phyloP scores from a whole-genome alignment of 2,113 vertebrate genomes.

The Haemorhous mexicanus region DNA sequence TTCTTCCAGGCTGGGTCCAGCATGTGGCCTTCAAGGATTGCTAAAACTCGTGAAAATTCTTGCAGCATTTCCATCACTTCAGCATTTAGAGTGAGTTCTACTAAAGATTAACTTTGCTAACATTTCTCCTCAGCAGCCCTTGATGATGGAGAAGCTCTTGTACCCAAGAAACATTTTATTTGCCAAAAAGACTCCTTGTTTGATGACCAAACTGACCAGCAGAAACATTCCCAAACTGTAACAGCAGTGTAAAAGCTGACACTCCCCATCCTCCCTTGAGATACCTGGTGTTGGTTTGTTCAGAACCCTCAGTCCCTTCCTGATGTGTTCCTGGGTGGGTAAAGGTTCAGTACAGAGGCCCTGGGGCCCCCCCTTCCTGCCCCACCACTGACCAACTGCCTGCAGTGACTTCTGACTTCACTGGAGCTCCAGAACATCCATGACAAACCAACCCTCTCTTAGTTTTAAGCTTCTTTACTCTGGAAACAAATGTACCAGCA shows the following conservation, averaged over 20 bases:
- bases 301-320: neutral
- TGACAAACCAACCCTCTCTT: neutral
- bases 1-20: constrained; percentile 77
- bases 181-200: neutral
- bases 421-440: neutral
- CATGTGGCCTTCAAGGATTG: constrained; percentile 75
- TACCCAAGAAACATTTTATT: neutral
- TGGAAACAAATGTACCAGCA: neutral
- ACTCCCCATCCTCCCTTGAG: neutral
- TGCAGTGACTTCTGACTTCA: neutral
- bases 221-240: neutral
- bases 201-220: neutral
- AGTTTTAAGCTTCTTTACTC: neutral
- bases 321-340: neutral
- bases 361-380: neutral
- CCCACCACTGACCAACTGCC: neutral
- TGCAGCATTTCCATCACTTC: constrained; percentile 80
- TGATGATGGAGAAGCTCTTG: neutral
- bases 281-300: neutral
- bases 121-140: neutral
- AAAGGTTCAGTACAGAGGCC: neutral
- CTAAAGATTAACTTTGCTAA: neutral
- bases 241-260: neutral
- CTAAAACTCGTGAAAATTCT: constrained; percentile 78
- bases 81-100: constrained; percentile 82